phyloP scores from a whole-genome alignment of 2,888 invertebrate species.

The Meta bourneti region DNA sequence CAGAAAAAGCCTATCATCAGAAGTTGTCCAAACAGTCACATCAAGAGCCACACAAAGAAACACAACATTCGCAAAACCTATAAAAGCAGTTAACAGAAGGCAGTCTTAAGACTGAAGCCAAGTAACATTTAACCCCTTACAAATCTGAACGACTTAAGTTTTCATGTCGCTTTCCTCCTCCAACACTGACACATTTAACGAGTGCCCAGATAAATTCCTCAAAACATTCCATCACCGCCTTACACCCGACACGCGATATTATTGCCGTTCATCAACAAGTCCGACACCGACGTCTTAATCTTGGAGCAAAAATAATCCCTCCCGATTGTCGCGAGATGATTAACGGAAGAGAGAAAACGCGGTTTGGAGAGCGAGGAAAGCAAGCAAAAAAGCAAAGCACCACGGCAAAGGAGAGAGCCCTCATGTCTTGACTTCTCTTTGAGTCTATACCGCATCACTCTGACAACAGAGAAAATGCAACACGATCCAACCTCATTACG shows the following conservation, averaged over 20 bases:
- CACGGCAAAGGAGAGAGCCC: constrained; percentile 5
- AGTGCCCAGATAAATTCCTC: neutral
- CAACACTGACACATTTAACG: neutral
- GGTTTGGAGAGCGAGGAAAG: neutral
- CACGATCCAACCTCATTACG: constrained; percentile 62
- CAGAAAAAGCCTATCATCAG: too few species aligned
- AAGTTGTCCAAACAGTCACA: too few species aligned
- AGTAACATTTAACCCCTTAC: neutral
- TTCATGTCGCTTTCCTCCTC: neutral
- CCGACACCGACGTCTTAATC: neutral
- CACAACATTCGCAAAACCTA: too few species aligned
- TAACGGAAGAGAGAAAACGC: neutral
- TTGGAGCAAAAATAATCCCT: neutral
- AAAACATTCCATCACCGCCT: neutral
- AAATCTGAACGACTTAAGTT: neutral
- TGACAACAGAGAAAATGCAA: constrained; percentile 7
- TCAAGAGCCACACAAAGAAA: too few species aligned
- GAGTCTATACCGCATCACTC: neutral
- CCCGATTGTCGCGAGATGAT: neutral
- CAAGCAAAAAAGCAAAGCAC: neutral
- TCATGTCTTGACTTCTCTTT: neutral
- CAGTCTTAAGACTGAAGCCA: too few species aligned
- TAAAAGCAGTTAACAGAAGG: too few species aligned
- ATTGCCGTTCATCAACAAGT: neutral
- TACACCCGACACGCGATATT: neutral